phyloP scores from a whole-genome alignment of 2,888 invertebrate genomes.

The Rhaphigaster nebulosa region DNA sequence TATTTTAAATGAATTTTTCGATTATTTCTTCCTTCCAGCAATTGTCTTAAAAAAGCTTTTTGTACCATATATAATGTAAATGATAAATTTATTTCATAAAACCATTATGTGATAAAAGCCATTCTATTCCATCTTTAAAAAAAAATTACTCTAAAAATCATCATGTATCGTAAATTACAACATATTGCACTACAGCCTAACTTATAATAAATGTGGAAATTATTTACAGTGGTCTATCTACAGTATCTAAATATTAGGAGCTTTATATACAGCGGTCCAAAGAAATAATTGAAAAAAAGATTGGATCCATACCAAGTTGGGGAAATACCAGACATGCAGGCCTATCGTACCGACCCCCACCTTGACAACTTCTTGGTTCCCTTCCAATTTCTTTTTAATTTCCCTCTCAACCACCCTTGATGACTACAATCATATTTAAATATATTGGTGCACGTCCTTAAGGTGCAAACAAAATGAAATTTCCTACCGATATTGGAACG shows the following conservation, averaged over 20 bases:
- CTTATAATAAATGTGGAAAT: background rate
- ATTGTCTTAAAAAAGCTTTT: too few species aligned
- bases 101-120: too few species aligned
- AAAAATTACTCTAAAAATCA: too few species aligned
- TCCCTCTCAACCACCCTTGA: background rate
- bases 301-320: background rate
- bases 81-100: too few species aligned
- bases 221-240: background rate
- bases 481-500: too few species aligned
- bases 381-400: conserved; percentile 14
- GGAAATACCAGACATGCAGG: background rate
- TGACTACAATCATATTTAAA: background rate
- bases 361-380: background rate
- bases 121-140: too few species aligned
- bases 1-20: too few species aligned
- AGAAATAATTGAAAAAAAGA: background rate
- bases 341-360: background rate
- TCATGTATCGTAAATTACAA: background rate
- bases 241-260: background rate
- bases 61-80: too few species aligned
- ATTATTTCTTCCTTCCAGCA: too few species aligned
- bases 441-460: background rate
- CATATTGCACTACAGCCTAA: background rate
- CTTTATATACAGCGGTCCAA: background rate
- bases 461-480: background rate